A percentile compares a stretch with the other conserved stretches of the same genome.
These are phyloP conservation scores for Desmophyllum pertusum DNA, from an alignment of 92 coral and sea anemone species.

Conservation along the genomic window DNA sequence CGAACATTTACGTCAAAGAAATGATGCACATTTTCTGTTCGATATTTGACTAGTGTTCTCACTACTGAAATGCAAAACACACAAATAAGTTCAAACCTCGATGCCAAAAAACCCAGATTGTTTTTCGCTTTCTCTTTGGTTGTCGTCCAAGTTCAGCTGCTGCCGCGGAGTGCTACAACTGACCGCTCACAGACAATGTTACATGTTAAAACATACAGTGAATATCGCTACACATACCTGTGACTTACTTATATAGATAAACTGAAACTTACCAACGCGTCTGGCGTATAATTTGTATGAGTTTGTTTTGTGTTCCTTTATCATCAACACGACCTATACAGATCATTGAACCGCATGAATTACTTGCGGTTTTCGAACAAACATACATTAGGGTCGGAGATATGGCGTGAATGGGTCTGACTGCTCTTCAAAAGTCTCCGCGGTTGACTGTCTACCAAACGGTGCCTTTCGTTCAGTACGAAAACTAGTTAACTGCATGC, in stretches of 20 bases:
- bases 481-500: no score
- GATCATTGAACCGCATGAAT: conserved; percentile 12
- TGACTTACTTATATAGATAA: neutral
- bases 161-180: neutral
- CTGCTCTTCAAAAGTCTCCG: neutral
- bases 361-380: neutral
- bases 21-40: neutral
- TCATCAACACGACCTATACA: neutral
- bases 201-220: neutral
- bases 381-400: conserved; percentile 11
- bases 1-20: neutral
- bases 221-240: neutral
- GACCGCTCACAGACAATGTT: neutral
- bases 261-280: neutral
- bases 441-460: neutral
- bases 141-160: neutral
- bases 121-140: neutral
- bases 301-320: neutral
- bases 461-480: neutral
- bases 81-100: neutral
- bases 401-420: neutral
- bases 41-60: neutral
- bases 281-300: neutral
- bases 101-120: neutral
- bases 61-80: neutral